These are phyloP conservation scores for Parus major DNA, from an alignment of 2,113 vertebrate species.

Conservation along the genomic window DNA sequence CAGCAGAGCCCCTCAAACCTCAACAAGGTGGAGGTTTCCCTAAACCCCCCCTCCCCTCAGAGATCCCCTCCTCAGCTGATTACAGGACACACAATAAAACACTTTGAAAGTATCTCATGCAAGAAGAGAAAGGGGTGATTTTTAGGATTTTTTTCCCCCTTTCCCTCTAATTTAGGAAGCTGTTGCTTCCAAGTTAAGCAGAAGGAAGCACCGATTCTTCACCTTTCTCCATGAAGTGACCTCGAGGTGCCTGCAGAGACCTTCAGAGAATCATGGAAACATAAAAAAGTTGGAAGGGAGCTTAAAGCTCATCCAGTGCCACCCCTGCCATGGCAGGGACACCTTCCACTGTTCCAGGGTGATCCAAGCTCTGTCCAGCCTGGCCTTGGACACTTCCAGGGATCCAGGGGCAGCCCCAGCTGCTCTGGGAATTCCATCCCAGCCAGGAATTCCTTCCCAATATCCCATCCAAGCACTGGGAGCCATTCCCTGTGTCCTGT, in stretches of 20 bases:
- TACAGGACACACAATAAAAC: background rate
- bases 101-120: rapidly evolving
- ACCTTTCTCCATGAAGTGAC: background rate
- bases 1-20: background rate
- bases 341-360: rapidly evolving
- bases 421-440: background rate
- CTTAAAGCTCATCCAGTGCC: background rate
- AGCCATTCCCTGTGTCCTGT: background rate
- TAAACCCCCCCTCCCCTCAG: background rate
- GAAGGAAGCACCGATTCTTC: background rate
- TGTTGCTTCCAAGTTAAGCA: background rate
- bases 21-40: background rate
- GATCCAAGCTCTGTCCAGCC: background rate
- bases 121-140: background rate
- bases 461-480: background rate
- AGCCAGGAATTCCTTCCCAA: background rate
- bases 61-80: background rate
- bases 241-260: background rate
- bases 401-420: background rate
- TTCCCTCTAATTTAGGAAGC: background rate
- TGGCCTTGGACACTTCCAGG: background rate
- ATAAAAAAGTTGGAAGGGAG: background rate
- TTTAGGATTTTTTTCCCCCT: background rate
- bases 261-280: background rate
- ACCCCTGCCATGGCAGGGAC: background rate